A percentile compares a stretch with the other conserved stretches of the same genome.
Evolutionary conservation across 2,113 vertebrate genomes (phyloP).

Genomic region (Solea solea): DNA sequence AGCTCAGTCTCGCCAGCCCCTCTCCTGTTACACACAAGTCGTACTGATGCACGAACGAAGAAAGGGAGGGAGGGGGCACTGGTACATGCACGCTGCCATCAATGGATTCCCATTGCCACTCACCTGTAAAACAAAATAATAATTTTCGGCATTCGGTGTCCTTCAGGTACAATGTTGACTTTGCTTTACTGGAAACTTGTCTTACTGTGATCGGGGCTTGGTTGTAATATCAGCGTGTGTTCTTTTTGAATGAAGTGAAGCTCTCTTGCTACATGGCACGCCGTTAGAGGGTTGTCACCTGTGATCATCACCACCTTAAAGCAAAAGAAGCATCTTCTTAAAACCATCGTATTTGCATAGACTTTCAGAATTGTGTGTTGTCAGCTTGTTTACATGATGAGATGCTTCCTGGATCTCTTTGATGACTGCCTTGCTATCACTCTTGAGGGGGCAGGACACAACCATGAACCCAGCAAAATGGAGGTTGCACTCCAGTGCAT

Average conservation of each 20-base stretch:
- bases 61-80: conserved; percentile 66
- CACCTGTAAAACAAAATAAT: conserved; percentile 71
- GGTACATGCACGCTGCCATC: conserved; percentile 80
- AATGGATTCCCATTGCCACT: conserved; percentile 90
- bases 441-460: conserved; percentile 94
- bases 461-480: conserved; percentile 94
- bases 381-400: conserved; percentile 85
- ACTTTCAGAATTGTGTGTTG: background rate
- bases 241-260: conserved; percentile 91
- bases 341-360: background rate
- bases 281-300: conserved; percentile 94
- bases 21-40: conserved; percentile 94
- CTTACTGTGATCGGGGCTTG: conserved; percentile 67
- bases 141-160: background rate
- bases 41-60: conserved; percentile 75
- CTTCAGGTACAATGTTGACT: background rate
- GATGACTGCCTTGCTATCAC: conserved; percentile 92
- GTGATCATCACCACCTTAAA: conserved; percentile 97
- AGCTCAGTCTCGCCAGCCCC: conserved; percentile 84
- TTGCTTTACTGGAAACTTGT: background rate
- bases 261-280: conserved; percentile 95
- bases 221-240: conserved; percentile 88
- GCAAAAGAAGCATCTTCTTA: background rate
- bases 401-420: conserved; percentile 94
- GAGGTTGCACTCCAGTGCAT: conserved; percentile 88